A percentile compares a stretch with the other conserved stretches of the same genome.
These are phyloP conservation scores for Cryptomyrus ogoouensis DNA, from an alignment of 2,113 vertebrate species.

Conservation along the genomic window DNA sequence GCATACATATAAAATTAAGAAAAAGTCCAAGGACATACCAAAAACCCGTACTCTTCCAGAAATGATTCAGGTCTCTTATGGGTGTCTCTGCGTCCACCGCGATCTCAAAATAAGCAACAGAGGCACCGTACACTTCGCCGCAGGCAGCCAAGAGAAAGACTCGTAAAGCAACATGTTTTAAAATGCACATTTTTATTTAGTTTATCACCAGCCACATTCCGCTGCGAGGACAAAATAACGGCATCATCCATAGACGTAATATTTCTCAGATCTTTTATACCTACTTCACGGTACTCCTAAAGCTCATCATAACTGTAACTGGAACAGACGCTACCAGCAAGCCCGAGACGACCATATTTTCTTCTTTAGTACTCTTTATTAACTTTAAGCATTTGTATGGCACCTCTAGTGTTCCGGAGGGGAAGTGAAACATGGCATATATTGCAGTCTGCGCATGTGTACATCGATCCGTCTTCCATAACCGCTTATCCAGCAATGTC, in stretches of 20 bases:
- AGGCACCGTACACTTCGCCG: not conserved
- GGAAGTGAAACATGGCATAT: not conserved
- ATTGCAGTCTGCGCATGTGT: not conserved
- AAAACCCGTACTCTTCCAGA: conserved; percentile 70
- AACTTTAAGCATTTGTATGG: not conserved
- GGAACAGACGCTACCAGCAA: not conserved
- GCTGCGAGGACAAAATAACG: not conserved
- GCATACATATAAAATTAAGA: not conserved
- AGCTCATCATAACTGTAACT: not conserved
- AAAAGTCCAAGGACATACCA: conserved; percentile 49
- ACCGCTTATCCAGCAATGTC: not conserved
- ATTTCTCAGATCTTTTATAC: not conserved
- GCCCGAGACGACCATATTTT: not conserved
- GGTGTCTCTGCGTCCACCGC: conserved; percentile 40
- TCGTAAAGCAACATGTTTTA: not conserved
- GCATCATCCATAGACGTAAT: not conserved
- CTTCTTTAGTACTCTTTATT: not conserved
- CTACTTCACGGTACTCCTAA: not conserved
- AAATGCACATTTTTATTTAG: not conserved
- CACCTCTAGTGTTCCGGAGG: not conserved
- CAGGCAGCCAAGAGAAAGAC: conserved; percentile 27
- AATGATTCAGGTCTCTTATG: conserved; percentile 47
- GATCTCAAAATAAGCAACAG: conserved; percentile 29
- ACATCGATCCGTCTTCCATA: not conserved
- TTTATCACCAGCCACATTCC: not conserved